phyloP scores from a whole-genome alignment of 2,797 vertebrate genomes.

The Botia kubotai region DNA sequence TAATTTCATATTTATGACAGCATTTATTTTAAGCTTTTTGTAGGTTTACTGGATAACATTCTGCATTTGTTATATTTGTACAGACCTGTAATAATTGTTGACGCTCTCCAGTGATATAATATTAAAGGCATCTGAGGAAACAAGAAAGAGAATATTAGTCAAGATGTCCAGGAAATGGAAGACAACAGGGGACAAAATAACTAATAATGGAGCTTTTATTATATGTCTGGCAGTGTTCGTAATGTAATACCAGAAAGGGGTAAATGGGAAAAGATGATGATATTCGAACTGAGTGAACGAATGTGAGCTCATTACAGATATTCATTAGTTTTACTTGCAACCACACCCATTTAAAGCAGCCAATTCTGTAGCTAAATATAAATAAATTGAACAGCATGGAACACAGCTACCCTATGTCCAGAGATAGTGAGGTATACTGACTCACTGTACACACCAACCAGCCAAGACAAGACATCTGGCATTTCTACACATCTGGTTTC shows the following conservation, averaged over 20 bases:
- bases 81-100: conserved; percentile 96
- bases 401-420: neutral
- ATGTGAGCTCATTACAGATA: conserved; percentile 2
- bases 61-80: conserved; percentile 44
- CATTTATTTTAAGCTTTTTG: neutral
- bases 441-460: neutral
- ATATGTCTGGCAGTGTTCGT: conserved; percentile 58
- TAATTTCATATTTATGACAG: neutral
- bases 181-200: conserved; percentile 22
- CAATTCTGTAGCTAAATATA: conserved; percentile 7
- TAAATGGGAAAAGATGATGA: conserved; percentile 36
- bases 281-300: conserved; percentile 8
- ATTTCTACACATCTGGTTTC: too few species aligned
- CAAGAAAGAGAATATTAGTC: conserved; percentile 43
- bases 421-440: neutral
- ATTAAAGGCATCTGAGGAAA: conserved; percentile 90
- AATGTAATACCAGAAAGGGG: conserved; percentile 58
- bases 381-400: neutral
- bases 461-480: neutral
- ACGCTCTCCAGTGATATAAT: conserved; percentile 87
- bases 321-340: neutral
- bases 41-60: neutral
- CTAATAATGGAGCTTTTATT: conserved; percentile 64
- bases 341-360: neutral
- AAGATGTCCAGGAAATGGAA: conserved; percentile 41